Base-by-base conservation (phyloP, 2,888 invertebrate species). In the Polydesmus complanatus region DNA sequence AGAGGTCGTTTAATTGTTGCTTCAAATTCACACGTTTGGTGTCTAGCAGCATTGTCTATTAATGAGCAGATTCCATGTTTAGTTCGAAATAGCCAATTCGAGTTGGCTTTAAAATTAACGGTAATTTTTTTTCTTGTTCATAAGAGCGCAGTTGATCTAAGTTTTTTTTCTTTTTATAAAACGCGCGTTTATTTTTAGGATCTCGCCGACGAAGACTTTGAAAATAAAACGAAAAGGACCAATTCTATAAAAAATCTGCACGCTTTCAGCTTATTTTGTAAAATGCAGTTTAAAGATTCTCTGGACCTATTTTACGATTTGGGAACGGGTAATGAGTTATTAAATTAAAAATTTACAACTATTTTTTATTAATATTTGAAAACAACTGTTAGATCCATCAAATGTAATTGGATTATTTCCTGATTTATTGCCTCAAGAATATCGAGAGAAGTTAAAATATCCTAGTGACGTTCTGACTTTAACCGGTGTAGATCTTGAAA, bases 321-420 rank as follows among this genome's bases (percentile, higher is more conserved):
- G 0, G 86, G 86, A 67, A 94, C 92, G 2, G 81, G 81, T 79
- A 69, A 8, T 37, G 14, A 62, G 60, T 19, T 54, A 27, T 53
- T 48, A 3, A 27, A 37, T 64, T 21, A 19, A 51, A n/a, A n/a
- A n/a, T n/a, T n/a, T n/a, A n/a, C n/a, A n/a, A n/a, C n/a, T 27
- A 14, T 63, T 27, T 60, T 58, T 25, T 63, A 63, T 47, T 27
- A 26, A 59, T 48, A 49, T 48, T 54, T 63, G 27, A 26, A n/a
- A 52, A 49, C 21, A 25, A 27, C n/a, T 62, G 8, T 59, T 70
- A 79, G 95, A 97, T 77, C 94, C 96, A 0, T 87, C 90, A 53
- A 89, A 94, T 72, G 96, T 98, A 11, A 95, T 98, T 64, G 84
- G 91, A 64, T 77, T 98, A 27, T 96, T 92, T 75, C 96, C 97